A percentile compares a stretch with the other conserved stretches of the same genome.
phyloP scores from a whole-genome alignment of 1,140 invertebrate genomes.

The Papilio polytes region DNA sequence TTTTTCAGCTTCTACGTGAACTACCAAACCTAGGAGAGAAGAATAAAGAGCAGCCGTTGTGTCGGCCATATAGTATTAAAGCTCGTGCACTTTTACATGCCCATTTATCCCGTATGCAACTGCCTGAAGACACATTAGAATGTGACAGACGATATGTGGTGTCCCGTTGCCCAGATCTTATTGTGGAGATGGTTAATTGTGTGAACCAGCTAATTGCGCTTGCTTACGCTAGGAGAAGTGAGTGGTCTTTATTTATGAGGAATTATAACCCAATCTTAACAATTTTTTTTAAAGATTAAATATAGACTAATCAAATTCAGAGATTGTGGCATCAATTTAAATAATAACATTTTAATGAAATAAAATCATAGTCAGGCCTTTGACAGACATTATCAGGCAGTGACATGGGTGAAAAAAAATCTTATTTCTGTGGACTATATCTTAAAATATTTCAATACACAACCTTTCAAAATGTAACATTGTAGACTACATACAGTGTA shows the following conservation, averaged over 20 bases:
- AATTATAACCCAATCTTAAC: no score
- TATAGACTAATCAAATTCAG: no score
- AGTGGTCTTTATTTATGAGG: constrained; percentile 58
- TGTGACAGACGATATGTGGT: constrained; percentile 94
- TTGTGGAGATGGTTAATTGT: constrained; percentile 99
- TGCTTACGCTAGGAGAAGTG: constrained; percentile 95
- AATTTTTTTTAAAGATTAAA: no score
- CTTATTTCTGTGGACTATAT: no score
- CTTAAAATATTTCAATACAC: no score
- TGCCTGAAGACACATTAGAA: constrained; percentile 93
- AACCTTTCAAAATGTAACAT: no score
- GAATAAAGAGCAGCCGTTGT: constrained; percentile 97
- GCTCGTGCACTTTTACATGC: constrained; percentile 97
- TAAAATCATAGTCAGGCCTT: no score
- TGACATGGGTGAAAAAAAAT: no score
- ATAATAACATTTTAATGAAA: no score
- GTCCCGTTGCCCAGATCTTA: constrained; percentile 96
- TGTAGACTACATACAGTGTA: no score
- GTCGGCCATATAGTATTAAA: constrained; percentile 98
- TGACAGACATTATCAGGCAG: no score
- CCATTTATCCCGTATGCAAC: constrained; percentile 93
- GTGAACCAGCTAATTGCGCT: constrained; percentile 96
- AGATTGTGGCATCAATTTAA: no score
- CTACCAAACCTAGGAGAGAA: constrained; percentile 96
- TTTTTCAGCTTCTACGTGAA: constrained; percentile 93